These are phyloP conservation scores for Troglohyphantes excavatus DNA, from an alignment of 2,888 invertebrate species.

Conservation along the genomic window DNA sequence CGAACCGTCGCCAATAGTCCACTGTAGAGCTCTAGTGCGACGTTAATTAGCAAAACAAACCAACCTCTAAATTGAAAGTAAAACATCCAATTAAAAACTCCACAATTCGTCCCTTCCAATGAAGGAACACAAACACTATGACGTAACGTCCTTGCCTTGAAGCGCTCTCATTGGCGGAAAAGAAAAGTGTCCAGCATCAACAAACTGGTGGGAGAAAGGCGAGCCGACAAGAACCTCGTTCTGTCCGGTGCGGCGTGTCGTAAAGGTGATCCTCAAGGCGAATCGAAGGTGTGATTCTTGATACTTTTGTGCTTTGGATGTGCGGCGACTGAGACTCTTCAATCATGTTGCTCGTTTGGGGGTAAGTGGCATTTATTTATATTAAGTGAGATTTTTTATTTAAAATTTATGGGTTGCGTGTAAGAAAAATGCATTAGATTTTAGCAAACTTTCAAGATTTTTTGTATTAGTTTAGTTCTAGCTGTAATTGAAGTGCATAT, in stretches of 20 bases:
- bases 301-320: background rate
- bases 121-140: constrained; percentile 29
- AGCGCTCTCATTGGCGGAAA: constrained; percentile 38
- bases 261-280: background rate
- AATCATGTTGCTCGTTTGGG: constrained; percentile 31
- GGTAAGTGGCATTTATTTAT: constrained; percentile 7
- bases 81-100: too few species aligned
- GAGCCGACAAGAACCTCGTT: background rate
- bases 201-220: background rate
- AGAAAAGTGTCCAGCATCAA: constrained; percentile 28
- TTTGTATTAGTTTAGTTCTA: too few species aligned
- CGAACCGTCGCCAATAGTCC: too few species aligned
- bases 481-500: too few species aligned
- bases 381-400: background rate
- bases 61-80: too few species aligned
- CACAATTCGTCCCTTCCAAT: constrained; percentile 14
- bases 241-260: background rate
- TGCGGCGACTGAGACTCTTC: background rate
- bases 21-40: too few species aligned
- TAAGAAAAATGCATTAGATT: too few species aligned
- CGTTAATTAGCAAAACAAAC: too few species aligned
- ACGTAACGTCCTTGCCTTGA: background rate
- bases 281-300: background rate
- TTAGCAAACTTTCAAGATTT: too few species aligned
- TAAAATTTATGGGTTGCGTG: background rate